These are phyloP conservation scores for Keiferia lycopersicella DNA, from an alignment of 2,888 invertebrate genomes.

Conservation along the genomic window DNA sequence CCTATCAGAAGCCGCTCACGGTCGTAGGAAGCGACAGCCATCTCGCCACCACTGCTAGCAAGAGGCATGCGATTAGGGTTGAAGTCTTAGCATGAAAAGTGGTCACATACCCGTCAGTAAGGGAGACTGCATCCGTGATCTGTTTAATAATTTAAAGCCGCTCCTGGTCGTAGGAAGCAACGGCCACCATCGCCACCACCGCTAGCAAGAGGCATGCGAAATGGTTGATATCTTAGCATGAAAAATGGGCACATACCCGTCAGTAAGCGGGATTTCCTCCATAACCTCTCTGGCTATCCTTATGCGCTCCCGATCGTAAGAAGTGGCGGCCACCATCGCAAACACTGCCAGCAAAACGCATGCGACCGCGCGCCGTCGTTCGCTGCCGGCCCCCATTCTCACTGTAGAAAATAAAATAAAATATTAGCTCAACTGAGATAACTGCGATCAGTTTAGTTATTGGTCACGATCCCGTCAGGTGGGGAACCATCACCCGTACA, in stretches of 20 bases:
- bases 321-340: slow-evolving; percentile 77
- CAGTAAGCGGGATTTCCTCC: slow-evolving; percentile 85
- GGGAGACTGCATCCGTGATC: slow-evolving; percentile 84
- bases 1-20: too few relatives aligned
- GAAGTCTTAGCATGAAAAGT: too few relatives aligned
- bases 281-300: slow-evolving; percentile 83
- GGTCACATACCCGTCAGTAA: slow-evolving; percentile 81
- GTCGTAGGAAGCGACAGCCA: too few relatives aligned
- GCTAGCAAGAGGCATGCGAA: slow-evolving; percentile 67
- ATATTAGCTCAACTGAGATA: too few relatives aligned
- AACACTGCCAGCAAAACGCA: slow-evolving; percentile 75
- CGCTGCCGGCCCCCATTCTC: slow-evolving; percentile 65
- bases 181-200: slow-evolving; percentile 78
- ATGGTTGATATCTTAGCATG: too few relatives aligned
- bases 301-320: slow-evolving; percentile 80
- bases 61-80: not conserved
- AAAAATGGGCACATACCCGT: slow-evolving; percentile 69
- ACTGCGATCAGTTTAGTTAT: too few relatives aligned
- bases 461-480: too few relatives aligned
- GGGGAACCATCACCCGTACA: too few relatives aligned
- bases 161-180: slow-evolving; percentile 79
- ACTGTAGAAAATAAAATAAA: slow-evolving; percentile 43
- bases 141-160: slow-evolving; percentile 82
- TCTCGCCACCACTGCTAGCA: too few relatives aligned
- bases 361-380: slow-evolving; percentile 59